phyloP scores from a whole-genome alignment of 2,113 vertebrate genomes.

The Pimephales promelas region DNA sequence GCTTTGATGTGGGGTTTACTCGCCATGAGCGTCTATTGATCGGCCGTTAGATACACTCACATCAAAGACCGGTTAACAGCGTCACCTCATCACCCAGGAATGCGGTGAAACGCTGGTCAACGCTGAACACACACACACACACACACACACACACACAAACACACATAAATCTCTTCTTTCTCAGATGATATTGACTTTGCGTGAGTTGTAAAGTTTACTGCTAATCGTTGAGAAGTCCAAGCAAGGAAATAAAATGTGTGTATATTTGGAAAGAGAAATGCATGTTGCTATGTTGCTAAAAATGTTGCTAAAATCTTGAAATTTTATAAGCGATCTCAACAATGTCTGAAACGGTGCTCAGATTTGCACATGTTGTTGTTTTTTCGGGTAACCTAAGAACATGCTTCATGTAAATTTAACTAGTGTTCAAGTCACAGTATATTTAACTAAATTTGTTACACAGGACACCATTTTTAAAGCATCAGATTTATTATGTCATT shows the following conservation, averaged over 20 bases:
- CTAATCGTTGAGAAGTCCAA: background rate
- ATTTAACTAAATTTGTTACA: background rate
- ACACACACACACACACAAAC: background rate
- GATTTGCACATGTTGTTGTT: background rate
- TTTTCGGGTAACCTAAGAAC: background rate
- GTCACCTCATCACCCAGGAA: slow-evolving; percentile 74
- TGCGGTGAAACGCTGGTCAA: slow-evolving; percentile 59
- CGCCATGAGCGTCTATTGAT: slow-evolving; percentile 75
- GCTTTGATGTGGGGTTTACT: slow-evolving; percentile 73
- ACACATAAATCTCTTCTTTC: slow-evolving; percentile 7
- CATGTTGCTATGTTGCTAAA: background rate
- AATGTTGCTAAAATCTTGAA: background rate
- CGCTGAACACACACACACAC: background rate
- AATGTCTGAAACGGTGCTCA: background rate
- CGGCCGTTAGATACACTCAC: slow-evolving; percentile 65
- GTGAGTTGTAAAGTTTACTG: slow-evolving; percentile 4
- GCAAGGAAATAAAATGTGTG: background rate
- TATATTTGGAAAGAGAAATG: background rate
- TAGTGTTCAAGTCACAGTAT: background rate
- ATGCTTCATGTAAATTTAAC: background rate
- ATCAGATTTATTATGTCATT: background rate
- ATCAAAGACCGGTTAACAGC: slow-evolving; percentile 72
- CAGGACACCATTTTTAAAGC: background rate
- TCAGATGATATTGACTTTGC: background rate
- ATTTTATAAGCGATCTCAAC: background rate